Evolutionary conservation across 2,888 invertebrate species (phyloP), one percentile per base, ranked within the genome.

Genomic region (Drosophila pseudotalamancana): DNA sequence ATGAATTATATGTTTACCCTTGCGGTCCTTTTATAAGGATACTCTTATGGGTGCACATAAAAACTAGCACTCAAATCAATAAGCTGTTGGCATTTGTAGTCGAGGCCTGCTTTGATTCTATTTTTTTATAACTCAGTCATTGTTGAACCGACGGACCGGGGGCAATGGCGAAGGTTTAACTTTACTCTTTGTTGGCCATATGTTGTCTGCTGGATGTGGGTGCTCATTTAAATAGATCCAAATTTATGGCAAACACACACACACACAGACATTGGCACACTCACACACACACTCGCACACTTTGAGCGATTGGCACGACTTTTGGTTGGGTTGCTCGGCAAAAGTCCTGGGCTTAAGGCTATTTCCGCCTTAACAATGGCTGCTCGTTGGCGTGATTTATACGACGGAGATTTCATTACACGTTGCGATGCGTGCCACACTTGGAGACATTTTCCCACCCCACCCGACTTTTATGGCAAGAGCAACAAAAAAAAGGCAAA

Each of bases 331-430:
- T n/a, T 12, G 4, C 4, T 4, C 12, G 39, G 42, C n/a, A 18
- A 27, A 19, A 4, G 18, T 49, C 35, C 34, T 45, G 14, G 75
- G 71, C 27, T 68, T 61, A 60, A 37, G 68, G 65, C 51, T 59
- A 81, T 87, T 87, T 81, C 85, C 81, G 78, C 50, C 69, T 61
- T 74, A 80, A 87, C 87, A 77, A 81, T 77, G 73, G 59, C 40
- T 45, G 66, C 62, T 76, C 49, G 45, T 63, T 62, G 73, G 67
- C 73, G 85, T 87, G 81, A 81, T 81, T 81, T 87, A 87, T 81
- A 73, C 59, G 71, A 56, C 40, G 66, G 61, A 82, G 78, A 87
- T 81, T 81, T 84, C 71, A 81, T 87, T 87, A 77, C 68, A 67
- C 63, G 57, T 62, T 45, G 32, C 40, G n/a, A 61, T 69, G 72